These are phyloP conservation scores for Mormyrus proboscirostris DNA, from an alignment of 2,797 vertebrate genomes.

Conservation along the genomic window DNA sequence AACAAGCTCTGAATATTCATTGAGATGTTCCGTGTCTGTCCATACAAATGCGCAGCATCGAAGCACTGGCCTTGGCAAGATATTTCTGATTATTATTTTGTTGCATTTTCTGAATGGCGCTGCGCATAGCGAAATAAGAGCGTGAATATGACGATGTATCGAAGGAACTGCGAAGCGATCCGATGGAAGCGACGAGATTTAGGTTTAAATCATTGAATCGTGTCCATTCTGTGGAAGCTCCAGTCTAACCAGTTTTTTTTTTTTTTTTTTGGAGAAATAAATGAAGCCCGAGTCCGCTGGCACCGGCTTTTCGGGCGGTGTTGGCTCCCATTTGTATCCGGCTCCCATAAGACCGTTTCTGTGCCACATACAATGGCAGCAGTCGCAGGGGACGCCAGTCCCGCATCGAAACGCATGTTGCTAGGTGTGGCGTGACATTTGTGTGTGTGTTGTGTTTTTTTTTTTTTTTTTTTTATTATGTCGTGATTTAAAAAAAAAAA, in stretches of 20 bases:
- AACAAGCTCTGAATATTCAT: neutral
- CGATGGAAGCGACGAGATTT: neutral
- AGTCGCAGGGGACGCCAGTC: constrained; percentile 18
- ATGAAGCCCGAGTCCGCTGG: neutral
- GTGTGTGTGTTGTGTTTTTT: constrained; percentile 33
- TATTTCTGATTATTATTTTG: neutral
- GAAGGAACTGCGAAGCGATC: neutral
- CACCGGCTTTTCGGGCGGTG: neutral
- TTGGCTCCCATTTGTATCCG: neutral
- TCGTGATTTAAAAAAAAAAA: neutral
- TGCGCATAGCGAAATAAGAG: neutral
- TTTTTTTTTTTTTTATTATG: neutral
- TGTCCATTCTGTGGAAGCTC: neutral
- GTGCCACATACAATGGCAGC: constrained; percentile 34
- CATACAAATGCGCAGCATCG: neutral
- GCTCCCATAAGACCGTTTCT: neutral
- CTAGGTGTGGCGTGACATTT: constrained; percentile 37
- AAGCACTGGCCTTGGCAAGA: neutral
- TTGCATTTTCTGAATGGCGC: neutral
- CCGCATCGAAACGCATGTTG: constrained; percentile 38
- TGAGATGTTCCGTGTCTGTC: neutral
- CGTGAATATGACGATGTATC: neutral
- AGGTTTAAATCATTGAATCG: neutral
- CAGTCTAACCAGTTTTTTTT: neutral
- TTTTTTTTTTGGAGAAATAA: neutral